Evolutionary conservation across 2,797 vertebrate species (phyloP).

Genomic region (Chromis chromis): DNA sequence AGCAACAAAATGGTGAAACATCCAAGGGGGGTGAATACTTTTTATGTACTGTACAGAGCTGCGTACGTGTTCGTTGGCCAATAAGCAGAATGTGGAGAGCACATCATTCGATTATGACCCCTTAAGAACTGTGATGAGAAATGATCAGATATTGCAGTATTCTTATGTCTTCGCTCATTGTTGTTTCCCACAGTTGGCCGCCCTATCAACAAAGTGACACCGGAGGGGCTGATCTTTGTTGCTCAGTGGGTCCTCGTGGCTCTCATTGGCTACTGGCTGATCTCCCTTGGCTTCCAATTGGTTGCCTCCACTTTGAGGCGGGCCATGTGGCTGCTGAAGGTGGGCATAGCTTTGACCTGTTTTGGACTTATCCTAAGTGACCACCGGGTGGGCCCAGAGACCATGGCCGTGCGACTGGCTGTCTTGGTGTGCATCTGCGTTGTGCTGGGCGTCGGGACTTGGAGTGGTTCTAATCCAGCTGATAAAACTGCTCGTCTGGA

Average conservation of each 20-base stretch:
- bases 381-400: constrained; percentile 64
- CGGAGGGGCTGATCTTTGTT: constrained; percentile 78
- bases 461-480: background rate
- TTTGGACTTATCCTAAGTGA: constrained; percentile 79
- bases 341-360: constrained; percentile 57
- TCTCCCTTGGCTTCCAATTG: constrained; percentile 69
- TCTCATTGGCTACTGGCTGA: constrained; percentile 78
- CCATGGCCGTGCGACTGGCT: constrained; percentile 72
- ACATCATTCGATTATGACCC: no score
- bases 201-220: constrained; percentile 67
- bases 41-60: no score
- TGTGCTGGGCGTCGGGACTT: constrained; percentile 70
- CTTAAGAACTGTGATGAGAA: no score
- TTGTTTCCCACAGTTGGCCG: constrained; percentile 56
- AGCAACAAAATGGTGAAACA: no score
- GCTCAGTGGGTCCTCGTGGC: constrained; percentile 77
- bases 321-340: constrained; percentile 77
- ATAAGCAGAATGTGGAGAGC: no score
- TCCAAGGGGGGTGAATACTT: no score
- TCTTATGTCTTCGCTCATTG: no score
- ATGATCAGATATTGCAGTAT: no score
- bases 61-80: no score
- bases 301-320: constrained; percentile 68
- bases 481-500: constrained; percentile 64
- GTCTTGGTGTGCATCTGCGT: constrained; percentile 73